Conservation (phyloP, 2,797 vertebrate genomes). For the Sebastes cheni region DNA sequence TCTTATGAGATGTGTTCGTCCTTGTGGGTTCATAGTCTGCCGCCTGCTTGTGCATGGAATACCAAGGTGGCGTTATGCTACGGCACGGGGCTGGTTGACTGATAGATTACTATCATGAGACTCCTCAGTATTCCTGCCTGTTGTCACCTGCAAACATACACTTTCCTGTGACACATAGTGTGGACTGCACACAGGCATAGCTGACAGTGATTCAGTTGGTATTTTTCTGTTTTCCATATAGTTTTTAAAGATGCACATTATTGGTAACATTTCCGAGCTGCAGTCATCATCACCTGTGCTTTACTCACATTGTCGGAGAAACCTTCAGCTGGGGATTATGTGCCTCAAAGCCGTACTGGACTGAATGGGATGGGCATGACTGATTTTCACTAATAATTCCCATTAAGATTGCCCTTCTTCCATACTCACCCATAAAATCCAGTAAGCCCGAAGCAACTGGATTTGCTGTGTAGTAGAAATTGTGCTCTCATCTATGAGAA, state of each 20-base stretch:
- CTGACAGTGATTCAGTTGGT: not conserved
- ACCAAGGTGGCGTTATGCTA: slow-evolving; percentile 7
- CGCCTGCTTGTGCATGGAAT: not conserved
- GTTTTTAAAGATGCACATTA: not conserved
- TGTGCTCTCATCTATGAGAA: slow-evolving; percentile 4
- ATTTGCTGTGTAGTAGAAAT: slow-evolving; percentile 22
- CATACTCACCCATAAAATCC: not conserved
- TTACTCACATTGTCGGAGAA: not conserved
- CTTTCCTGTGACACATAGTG: not conserved
- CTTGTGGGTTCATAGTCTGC: slow-evolving; percentile 23
- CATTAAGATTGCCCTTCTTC: not conserved
- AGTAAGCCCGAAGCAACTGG: not conserved
- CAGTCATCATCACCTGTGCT: not conserved
- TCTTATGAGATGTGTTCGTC: slow-evolving; percentile 31
- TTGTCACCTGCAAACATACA: not conserved
- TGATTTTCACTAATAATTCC: slow-evolving; percentile 20
- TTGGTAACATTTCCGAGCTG: not conserved
- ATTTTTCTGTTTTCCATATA: not conserved
- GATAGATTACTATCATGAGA: slow-evolving; percentile 33
- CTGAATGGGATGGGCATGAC: not conserved
- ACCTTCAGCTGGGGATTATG: slow-evolving; percentile 1
- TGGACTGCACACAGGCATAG: not conserved
- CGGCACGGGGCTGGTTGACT: slow-evolving; percentile 3
- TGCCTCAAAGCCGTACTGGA: not conserved
- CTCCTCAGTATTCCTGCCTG: not conserved